phyloP scores from a whole-genome alignment of 2,888 invertebrate genomes.

The Volucella inanis region DNA sequence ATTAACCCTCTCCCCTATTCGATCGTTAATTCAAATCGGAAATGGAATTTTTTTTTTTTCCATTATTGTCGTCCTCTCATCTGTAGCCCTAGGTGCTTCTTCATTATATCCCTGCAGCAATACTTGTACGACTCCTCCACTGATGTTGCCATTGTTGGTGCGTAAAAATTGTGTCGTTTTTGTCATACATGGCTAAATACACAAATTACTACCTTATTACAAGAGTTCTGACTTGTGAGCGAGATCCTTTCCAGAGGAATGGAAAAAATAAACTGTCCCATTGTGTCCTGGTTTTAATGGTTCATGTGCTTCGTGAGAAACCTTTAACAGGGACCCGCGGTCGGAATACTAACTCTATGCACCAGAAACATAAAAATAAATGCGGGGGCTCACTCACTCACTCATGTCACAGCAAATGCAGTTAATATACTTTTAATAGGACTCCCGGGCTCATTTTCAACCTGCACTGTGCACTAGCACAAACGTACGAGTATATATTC shows the following conservation, averaged over 20 bases:
- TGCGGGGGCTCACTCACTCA: slow-evolving; percentile 54
- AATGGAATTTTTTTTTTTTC: slow-evolving; percentile 57
- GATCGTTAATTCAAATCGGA: slow-evolving; percentile 74
- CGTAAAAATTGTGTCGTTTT: slow-evolving; percentile 72
- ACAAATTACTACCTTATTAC: slow-evolving; percentile 76
- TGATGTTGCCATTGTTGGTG: slow-evolving; percentile 39
- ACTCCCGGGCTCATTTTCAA: slow-evolving; percentile 29
- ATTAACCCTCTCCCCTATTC: slow-evolving; percentile 71
- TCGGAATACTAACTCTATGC: slow-evolving; percentile 35
- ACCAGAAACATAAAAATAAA: slow-evolving; percentile 63
- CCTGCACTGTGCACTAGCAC: slow-evolving; percentile 17
- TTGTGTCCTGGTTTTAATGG: slow-evolving; percentile 72
- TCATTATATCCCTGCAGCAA: slow-evolving; percentile 52
- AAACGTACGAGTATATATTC: slow-evolving; percentile 47
- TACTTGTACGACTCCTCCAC: slow-evolving; percentile 37
- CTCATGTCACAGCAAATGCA: slow-evolving; percentile 56
- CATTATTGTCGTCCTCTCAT: not conserved
- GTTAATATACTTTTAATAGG: slow-evolving; percentile 73
- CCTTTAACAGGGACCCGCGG: slow-evolving; percentile 52
- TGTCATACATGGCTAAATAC: slow-evolving; percentile 77
- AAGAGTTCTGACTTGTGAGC: not conserved
- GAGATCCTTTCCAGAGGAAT: slow-evolving; percentile 61
- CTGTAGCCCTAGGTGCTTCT: slow-evolving; percentile 63
- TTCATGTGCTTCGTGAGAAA: slow-evolving; percentile 73
- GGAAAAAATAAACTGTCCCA: slow-evolving; percentile 62